Base-by-base conservation (phyloP, 2,113 vertebrate species). In the Petroica traversi region DNA sequence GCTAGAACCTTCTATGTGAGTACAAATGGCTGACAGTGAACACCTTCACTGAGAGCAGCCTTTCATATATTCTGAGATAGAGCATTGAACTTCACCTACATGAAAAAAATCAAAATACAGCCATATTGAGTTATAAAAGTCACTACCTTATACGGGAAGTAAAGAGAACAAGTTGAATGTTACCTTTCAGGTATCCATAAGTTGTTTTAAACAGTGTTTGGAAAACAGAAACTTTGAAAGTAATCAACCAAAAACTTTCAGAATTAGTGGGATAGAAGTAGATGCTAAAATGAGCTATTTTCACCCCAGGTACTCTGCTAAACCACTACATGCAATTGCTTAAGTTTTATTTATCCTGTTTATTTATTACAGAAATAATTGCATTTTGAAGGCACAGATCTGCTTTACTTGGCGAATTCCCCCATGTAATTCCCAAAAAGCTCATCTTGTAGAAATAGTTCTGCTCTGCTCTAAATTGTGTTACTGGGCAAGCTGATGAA, bases 51-150 rank as follows among this genome's bases (percentile, higher is more conserved):
- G 74, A 67, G 85, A 38, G 45, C 13, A 26, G 34, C 51, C 72
- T 89, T 73, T 51, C 20, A 74, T 45, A 49, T 34, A 5, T 41
- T 68, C 59, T 58, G 38, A 76, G 66, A 88, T 18, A 48, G 6
- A 79, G 8, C 31, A 68, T 0, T 52, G n/a, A 88, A 73, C 38
- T 73, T 38, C 59, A 57, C 19, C 19, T 23, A 40, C 0, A 0
- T 24, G 63, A 45, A 73, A 89, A 48, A 75, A 68, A 49, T n/a
- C 36, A 79, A 85, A 85, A 61, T 5, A 76, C 7, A 90, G 33
- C 8, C 68, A 5, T 54, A 88, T 48, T 46, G 68, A 82, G 19
- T 55, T 75, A 45, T 11, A 40, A n/a, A 82, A 71, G 20, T 49
- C 38, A 76, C 15, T 6, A 34, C 12, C 61, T 77, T 78, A 33